phyloP scores from a whole-genome alignment of 2,113 vertebrate genomes.

The Megaptera novaeangliae region DNA sequence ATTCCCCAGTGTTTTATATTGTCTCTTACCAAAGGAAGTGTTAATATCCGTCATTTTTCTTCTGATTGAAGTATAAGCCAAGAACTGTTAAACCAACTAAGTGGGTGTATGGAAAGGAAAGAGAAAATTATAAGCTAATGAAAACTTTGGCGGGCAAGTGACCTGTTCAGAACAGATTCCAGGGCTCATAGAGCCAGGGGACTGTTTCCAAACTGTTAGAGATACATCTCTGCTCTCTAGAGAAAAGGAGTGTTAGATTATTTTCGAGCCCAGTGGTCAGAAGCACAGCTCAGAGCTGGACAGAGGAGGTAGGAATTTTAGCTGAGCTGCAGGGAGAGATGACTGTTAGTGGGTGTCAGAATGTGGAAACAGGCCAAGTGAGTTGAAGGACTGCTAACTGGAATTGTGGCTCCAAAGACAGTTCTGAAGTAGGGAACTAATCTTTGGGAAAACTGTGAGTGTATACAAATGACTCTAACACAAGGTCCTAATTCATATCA shows the following conservation, averaged over 20 bases:
- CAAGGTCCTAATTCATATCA: neutral
- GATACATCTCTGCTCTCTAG: neutral
- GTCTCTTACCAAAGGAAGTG: constrained; percentile 28
- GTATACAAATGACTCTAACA: neutral
- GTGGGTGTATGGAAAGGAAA: constrained; percentile 3
- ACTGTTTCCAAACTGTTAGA: neutral
- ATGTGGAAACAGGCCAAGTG: neutral
- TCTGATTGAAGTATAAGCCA: constrained; percentile 52
- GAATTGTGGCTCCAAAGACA: neutral
- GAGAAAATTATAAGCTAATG: constrained; percentile 48
- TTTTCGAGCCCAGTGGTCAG: neutral
- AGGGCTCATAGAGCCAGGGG: neutral
- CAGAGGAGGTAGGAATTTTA: neutral
- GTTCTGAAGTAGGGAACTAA: neutral
- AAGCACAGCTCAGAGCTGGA: neutral
- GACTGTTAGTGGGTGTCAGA: neutral
- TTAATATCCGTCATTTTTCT: constrained; percentile 35
- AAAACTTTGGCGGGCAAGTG: constrained; percentile 23
- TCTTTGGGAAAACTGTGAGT: neutral
- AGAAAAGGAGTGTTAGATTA: neutral
- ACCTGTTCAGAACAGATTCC: neutral
- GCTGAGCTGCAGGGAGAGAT: neutral
- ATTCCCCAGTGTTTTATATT: neutral
- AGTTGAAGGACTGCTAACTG: neutral
- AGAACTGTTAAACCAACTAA: neutral